Evolutionary conservation across 1,140 invertebrate genomes (phyloP).

Genomic region (Drosophila mayri): DNA sequence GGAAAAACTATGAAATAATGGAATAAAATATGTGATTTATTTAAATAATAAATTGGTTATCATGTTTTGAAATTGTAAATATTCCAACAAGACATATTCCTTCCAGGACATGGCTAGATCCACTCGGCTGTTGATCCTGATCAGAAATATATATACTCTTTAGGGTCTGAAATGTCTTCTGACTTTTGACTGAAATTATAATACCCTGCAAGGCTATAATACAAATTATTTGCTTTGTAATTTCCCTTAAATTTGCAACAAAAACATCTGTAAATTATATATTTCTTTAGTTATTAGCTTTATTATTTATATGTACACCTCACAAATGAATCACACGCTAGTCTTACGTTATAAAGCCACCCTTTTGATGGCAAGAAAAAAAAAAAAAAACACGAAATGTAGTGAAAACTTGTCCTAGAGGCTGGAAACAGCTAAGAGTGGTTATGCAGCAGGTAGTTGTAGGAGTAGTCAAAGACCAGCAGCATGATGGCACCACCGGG

Average conservation of each 20-base stretch:
- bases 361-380: background rate
- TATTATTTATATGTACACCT: background rate
- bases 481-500: slow-evolving; percentile 97
- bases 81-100: no score
- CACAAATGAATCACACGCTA: background rate
- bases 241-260: background rate
- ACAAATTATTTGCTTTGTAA: no score
- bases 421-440: slow-evolving; percentile 39
- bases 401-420: slow-evolving; percentile 9
- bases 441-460: slow-evolving; percentile 88
- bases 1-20: no score
- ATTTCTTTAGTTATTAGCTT: background rate
- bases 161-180: no score
- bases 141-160: no score
- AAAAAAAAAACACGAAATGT: slow-evolving; percentile 16
- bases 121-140: no score
- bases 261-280: background rate
- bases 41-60: no score
- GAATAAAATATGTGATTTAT: no score
- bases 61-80: no score
- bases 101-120: no score
- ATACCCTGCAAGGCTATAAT: no score
- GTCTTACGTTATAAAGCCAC: background rate
- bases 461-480: slow-evolving; percentile 93
- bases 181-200: no score